A percentile compares a stretch with the other conserved stretches of the same genome.
These are phyloP conservation scores for Zaprionus camerounensis DNA, from an alignment of 1,140 invertebrate genomes.

Conservation along the genomic window DNA sequence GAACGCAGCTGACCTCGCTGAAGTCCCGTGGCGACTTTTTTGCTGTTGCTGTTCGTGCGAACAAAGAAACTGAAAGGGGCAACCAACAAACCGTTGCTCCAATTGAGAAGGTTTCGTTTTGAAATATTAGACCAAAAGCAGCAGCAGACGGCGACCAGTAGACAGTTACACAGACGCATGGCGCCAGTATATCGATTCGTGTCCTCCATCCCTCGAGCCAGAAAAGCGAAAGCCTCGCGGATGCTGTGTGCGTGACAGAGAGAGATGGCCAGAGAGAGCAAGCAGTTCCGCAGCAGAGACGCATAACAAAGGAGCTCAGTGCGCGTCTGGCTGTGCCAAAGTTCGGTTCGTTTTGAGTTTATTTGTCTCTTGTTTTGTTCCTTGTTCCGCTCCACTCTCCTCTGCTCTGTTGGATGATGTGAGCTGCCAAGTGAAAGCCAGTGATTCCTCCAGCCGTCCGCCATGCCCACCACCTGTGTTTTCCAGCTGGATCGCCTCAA, in stretches of 20 bases:
- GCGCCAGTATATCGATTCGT: constrained; percentile 83
- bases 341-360: constrained; percentile 52
- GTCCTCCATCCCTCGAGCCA: constrained; percentile 24
- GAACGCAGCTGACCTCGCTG: constrained; percentile 59
- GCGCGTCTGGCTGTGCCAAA: constrained; percentile 77
- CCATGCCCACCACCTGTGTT: constrained; percentile 79
- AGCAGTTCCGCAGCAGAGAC: constrained; percentile 5
- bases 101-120: constrained; percentile 63
- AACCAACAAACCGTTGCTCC: constrained; percentile 54
- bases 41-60: constrained; percentile 8
- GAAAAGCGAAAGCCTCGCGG: constrained; percentile 62
- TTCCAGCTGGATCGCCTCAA: constrained; percentile 81
- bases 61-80: constrained; percentile 71
- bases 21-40: constrained; percentile 14
- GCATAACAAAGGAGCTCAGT: constrained; percentile 61
- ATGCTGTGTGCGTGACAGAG: constrained; percentile 52
- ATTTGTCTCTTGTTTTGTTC: constrained; percentile 17
- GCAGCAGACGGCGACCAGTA: constrained; percentile 67
- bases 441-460: constrained; percentile 19
- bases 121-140: constrained; percentile 78
- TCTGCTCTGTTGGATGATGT: constrained; percentile 25
- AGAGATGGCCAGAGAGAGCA: constrained; percentile 23
- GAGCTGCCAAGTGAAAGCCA: not conserved
- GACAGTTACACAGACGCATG: constrained; percentile 77
- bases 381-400: constrained; percentile 1